Evolutionary conservation across 2,888 invertebrate genomes (phyloP).

Genomic region (Dynastes tityus): DNA sequence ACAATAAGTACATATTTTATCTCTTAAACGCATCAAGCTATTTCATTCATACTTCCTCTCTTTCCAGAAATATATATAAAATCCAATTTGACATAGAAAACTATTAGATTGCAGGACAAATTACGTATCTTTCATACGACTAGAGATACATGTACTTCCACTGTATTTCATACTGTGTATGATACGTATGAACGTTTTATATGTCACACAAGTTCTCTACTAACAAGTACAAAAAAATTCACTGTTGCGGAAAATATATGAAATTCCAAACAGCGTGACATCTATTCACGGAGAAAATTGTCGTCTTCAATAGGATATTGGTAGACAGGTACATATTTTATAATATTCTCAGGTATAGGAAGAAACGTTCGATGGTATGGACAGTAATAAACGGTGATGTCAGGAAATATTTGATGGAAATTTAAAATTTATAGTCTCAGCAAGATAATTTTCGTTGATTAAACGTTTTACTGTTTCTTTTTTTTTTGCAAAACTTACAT

Average conservation of each 20-base stretch:
- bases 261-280: slow-evolving; percentile 36
- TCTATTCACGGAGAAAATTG: slow-evolving; percentile 34
- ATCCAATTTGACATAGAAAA: too few relatives aligned
- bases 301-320: slow-evolving; percentile 25
- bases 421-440: slow-evolving; percentile 2
- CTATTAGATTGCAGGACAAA: too few relatives aligned
- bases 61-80: too few relatives aligned
- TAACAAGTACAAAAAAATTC: slow-evolving; percentile 18
- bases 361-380: slow-evolving; percentile 34
- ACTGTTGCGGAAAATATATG: slow-evolving; percentile 12
- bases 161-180: background rate
- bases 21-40: too few relatives aligned
- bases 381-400: slow-evolving; percentile 23
- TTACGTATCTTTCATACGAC: too few relatives aligned
- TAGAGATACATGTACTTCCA: background rate
- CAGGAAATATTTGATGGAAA: slow-evolving; percentile 22
- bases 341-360: slow-evolving; percentile 36
- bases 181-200: background rate
- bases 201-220: slow-evolving; percentile 17
- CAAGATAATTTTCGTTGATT: slow-evolving; percentile 15
- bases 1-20: too few relatives aligned
- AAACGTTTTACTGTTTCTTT: background rate
- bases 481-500: too few relatives aligned
- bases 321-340: slow-evolving; percentile 22
- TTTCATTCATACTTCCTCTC: too few relatives aligned